Conservation (phyloP, 1,140 invertebrate genomes). For the Sarcophaga bullata region DNA sequence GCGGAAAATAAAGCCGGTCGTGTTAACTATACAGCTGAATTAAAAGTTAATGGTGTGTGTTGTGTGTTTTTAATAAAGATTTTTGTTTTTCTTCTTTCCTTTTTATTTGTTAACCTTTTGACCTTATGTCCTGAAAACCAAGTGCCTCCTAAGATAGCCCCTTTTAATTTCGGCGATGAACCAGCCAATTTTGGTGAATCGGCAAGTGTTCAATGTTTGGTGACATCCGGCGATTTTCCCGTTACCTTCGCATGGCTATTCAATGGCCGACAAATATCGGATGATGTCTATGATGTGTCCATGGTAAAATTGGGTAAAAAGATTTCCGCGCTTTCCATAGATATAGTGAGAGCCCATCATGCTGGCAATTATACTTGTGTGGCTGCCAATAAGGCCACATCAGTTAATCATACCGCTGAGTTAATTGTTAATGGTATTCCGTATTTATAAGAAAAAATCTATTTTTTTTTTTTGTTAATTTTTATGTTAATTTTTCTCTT, state of each 20-base stretch:
- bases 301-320: slow-evolving; percentile 59
- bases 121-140: not conserved
- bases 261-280: slow-evolving; percentile 67
- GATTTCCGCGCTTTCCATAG: slow-evolving; percentile 63
- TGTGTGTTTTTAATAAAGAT: slow-evolving; percentile 8
- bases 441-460: slow-evolving; percentile 50
- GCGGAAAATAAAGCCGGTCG: slow-evolving; percentile 76
- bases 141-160: slow-evolving; percentile 75
- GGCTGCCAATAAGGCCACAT: slow-evolving; percentile 77
- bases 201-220: slow-evolving; percentile 76
- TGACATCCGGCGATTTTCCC: slow-evolving; percentile 81
- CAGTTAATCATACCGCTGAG: slow-evolving; percentile 72
- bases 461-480: slow-evolving; percentile 64
- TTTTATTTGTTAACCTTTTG: slow-evolving; percentile 21
- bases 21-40: slow-evolving; percentile 73
- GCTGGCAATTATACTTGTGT: slow-evolving; percentile 82
- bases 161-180: slow-evolving; percentile 74
- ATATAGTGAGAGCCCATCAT: slow-evolving; percentile 69
- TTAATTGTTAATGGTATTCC: slow-evolving; percentile 76
- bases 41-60: slow-evolving; percentile 76
- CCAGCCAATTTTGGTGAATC: slow-evolving; percentile 78
- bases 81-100: slow-evolving; percentile 19
- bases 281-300: slow-evolving; percentile 69
- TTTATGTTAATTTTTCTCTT: slow-evolving; percentile 11
- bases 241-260: slow-evolving; percentile 73